Conservation (phyloP, 2,888 invertebrate species). For the Xylocampa areola region DNA sequence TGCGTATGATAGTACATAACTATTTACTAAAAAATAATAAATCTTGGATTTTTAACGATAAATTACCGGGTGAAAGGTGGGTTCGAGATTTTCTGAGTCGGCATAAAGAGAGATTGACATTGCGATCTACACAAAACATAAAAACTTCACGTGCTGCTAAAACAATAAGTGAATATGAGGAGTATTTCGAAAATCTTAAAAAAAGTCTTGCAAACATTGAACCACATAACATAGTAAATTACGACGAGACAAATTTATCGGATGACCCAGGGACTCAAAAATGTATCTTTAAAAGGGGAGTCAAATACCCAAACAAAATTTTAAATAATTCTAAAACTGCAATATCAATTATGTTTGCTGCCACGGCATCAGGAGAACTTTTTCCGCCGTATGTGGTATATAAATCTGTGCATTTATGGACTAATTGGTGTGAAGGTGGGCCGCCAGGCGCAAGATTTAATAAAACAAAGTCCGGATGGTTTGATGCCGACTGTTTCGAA, state of each 20-base stretch:
- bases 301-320: constrained; percentile 5
- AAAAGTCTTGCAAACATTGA: constrained; percentile 5
- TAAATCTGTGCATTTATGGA: constrained; percentile 7
- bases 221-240: constrained; percentile 6
- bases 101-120: constrained; percentile 4
- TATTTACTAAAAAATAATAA: constrained; percentile 5
- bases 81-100: constrained; percentile 12
- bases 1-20: constrained; percentile 5
- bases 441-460: constrained; percentile 17
- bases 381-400: constrained; percentile 19
- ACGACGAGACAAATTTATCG: constrained; percentile 9
- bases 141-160: constrained; percentile 8
- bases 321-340: constrained; percentile 3
- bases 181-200: constrained; percentile 11
- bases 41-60: constrained; percentile 2
- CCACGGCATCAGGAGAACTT: constrained; percentile 12
- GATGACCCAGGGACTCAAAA: constrained; percentile 5
- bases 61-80: constrained; percentile 11
- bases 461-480: constrained; percentile 16
- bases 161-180: constrained; percentile 4
- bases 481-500: constrained; percentile 49
- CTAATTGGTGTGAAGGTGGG: constrained; percentile 4
- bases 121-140: constrained; percentile 17
- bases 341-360: constrained; percentile 5
- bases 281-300: constrained; percentile 4